A percentile compares a stretch with the other conserved stretches of the same genome.
Evolutionary conservation across 2,797 vertebrate genomes (phyloP).

Genomic region (Periophthalmus magnuspinnatus): DNA sequence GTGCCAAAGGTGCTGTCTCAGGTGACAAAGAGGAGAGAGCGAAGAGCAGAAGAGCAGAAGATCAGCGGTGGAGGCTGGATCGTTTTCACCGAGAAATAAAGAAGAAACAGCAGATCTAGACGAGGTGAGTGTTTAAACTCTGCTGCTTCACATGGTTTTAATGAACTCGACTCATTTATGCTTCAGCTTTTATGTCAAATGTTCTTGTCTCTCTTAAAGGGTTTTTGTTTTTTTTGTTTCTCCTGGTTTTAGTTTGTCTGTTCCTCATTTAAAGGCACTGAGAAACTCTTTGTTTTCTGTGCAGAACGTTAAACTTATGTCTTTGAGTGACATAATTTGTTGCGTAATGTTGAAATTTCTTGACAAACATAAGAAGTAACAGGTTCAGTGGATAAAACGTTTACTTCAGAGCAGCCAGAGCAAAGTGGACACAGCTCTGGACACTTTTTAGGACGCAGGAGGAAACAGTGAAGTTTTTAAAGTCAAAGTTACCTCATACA

Average conservation of each 20-base stretch:
- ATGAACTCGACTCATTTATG: neutral
- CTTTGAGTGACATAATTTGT: neutral
- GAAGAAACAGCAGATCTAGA: constrained; percentile 25
- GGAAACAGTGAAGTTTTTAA: no score
- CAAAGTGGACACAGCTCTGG: neutral
- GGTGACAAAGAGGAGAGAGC: constrained; percentile 64
- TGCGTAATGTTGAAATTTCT: neutral
- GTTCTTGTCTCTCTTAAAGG: no score
- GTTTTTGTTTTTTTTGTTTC: neutral
- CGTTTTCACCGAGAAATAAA: constrained; percentile 49
- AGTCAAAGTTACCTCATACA: no score
- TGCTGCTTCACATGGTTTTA: neutral
- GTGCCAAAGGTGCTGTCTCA: constrained; percentile 65
- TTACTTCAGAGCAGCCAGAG: neutral
- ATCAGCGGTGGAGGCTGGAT: constrained; percentile 60
- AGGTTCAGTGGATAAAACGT: neutral
- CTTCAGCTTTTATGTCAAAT: neutral
- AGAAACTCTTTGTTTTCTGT: neutral
- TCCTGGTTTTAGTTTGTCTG: neutral
- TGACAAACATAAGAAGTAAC: neutral
- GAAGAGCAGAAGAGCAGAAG: constrained; percentile 67
- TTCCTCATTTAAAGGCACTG: neutral
- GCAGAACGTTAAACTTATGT: neutral
- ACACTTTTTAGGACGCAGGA: neutral
- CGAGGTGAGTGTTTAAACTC: neutral